A percentile compares a stretch with the other conserved stretches of the same genome.
Evolutionary conservation across 2,888 invertebrate genomes (phyloP).

Genomic region (Melieria picta): DNA sequence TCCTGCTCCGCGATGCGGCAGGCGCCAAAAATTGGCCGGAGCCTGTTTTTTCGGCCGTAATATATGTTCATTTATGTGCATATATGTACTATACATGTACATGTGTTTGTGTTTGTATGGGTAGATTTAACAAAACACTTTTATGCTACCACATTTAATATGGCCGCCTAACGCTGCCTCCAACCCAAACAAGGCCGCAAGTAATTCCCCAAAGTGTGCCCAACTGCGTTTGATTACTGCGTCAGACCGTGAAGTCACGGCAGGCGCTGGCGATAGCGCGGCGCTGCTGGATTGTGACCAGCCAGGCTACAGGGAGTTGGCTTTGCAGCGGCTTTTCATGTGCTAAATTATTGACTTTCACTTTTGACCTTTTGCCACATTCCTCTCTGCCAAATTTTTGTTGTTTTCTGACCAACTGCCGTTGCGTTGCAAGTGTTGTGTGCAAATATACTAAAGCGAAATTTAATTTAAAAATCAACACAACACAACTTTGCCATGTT

Average conservation of each 20-base stretch:
- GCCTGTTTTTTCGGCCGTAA: not conserved
- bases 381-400: too few species aligned
- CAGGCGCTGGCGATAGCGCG: not conserved
- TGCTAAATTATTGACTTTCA: slow-evolving; percentile 22
- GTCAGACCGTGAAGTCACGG: not conserved
- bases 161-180: too few species aligned
- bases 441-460: too few species aligned
- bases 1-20: slow-evolving; percentile 1
- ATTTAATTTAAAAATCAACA: too few species aligned
- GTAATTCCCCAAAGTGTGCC: slow-evolving; percentile 27
- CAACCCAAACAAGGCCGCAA: slow-evolving; percentile 24
- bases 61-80: not conserved
- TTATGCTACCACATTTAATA: slow-evolving; percentile 17
- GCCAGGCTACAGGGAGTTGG: not conserved
- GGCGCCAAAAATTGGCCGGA: not conserved
- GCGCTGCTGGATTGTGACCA: not conserved
- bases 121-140: slow-evolving; percentile 9
- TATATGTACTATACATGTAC: not conserved
- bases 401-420: too few species aligned
- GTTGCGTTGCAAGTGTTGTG: too few species aligned
- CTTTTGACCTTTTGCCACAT: slow-evolving; percentile 18
- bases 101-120: not conserved
- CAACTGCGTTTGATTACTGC: slow-evolving; percentile 20
- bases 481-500: too few species aligned
- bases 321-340: not conserved